Evolutionary conservation across 1,140 invertebrate genomes (phyloP).

Genomic region (Dinothrombium tinctorium): DNA sequence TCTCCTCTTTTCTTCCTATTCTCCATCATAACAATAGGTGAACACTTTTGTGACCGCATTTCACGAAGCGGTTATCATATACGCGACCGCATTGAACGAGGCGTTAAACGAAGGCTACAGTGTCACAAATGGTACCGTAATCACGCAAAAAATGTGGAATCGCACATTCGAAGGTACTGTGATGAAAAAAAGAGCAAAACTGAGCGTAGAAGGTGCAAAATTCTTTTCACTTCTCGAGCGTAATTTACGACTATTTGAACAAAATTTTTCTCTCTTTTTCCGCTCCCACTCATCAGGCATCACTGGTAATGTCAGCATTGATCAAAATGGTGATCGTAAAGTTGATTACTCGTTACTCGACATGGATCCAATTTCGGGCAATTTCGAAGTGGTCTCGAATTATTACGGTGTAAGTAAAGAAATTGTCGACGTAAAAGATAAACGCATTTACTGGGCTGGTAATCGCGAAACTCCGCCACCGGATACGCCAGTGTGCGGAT

Average conservation of each 20-base stretch:
- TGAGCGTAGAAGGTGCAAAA: background rate
- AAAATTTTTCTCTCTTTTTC: background rate
- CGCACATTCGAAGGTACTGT: constrained; percentile 60
- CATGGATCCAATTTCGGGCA: constrained; percentile 24
- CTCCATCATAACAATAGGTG: constrained; percentile 10
- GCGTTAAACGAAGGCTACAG: constrained; percentile 46
- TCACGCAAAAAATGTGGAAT: constrained; percentile 74
- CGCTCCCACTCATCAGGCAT: constrained; percentile 22
- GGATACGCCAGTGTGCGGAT: constrained; percentile 71
- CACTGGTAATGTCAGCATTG: constrained; percentile 33
- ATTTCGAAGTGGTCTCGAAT: constrained; percentile 44
- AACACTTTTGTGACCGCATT: constrained; percentile 55
- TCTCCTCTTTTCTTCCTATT: background rate
- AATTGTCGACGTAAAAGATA: constrained; percentile 37
- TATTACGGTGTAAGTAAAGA: constrained; percentile 39
- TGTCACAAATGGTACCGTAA: constrained; percentile 45
- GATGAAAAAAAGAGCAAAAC: too few species aligned
- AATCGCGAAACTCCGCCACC: constrained; percentile 41
- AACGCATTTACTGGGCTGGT: constrained; percentile 66
- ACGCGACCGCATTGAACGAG: constrained; percentile 73
- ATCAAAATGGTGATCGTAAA: constrained; percentile 58
- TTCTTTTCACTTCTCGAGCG: background rate
- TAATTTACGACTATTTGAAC: background rate
- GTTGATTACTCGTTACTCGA: constrained; percentile 46
- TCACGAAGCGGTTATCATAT: constrained; percentile 72